A percentile compares a stretch with the other conserved stretches of the same genome.
These are phyloP conservation scores for Mythimna impura DNA, from an alignment of 2,888 invertebrate genomes.

Conservation along the genomic window DNA sequence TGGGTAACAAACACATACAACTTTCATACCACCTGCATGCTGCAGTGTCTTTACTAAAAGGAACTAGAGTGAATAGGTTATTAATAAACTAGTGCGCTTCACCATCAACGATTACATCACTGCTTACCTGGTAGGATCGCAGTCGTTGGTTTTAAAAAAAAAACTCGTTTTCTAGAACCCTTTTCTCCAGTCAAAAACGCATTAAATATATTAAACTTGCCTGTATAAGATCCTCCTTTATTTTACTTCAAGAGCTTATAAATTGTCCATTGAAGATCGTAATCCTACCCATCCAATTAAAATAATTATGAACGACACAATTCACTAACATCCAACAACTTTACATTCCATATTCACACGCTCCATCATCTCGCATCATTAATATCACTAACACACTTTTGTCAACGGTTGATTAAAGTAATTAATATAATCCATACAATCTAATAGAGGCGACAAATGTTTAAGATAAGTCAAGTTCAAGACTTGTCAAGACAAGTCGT, in stretches of 20 bases:
- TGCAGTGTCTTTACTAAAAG: too few species aligned
- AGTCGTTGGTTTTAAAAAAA: background rate
- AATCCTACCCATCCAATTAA: slow-evolving; percentile 31
- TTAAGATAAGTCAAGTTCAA: slow-evolving; percentile 85
- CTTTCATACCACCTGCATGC: too few species aligned
- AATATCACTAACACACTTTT: slow-evolving; percentile 70
- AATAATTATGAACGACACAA: slow-evolving; percentile 36
- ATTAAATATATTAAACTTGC: background rate
- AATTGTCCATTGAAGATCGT: background rate
- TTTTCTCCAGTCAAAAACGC: background rate
- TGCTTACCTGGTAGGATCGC: too few species aligned
- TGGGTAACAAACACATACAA: too few species aligned
- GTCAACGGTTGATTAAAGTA: slow-evolving; percentile 79
- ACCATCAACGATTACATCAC: too few species aligned
- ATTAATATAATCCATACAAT: slow-evolving; percentile 81
- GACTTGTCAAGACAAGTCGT: slow-evolving; percentile 85
- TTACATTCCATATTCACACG: slow-evolving; percentile 68
- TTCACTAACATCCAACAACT: slow-evolving; percentile 26
- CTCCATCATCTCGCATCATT: slow-evolving; percentile 66
- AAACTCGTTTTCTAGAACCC: background rate
- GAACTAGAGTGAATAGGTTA: too few species aligned
- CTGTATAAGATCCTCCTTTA: too few species aligned
- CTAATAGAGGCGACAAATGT: slow-evolving; percentile 80
- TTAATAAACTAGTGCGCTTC: too few species aligned
- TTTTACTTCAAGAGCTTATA: slow-evolving; percentile 1